Evolutionary conservation across 2,797 vertebrate species (phyloP), one percentile per base, ranked within the genome.

Genomic region (Fringilla coelebs): DNA sequence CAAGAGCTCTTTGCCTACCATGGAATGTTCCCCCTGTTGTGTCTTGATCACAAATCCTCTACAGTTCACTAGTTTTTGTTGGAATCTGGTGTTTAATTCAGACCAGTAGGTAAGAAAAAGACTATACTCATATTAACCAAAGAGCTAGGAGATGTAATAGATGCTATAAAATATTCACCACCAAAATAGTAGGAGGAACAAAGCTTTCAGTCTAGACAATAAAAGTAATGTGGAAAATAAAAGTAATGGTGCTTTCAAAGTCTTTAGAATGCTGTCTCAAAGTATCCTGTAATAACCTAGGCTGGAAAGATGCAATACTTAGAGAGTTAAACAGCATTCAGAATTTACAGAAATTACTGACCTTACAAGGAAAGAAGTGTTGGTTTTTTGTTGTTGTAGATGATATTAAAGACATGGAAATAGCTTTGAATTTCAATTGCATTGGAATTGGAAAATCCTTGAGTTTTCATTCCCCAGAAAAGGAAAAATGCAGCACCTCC

Each of bases 401-500:
- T 45, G 21, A 77, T 26, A 71, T n/a, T 52, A 51, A 78, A 85
- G 14, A 41, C 8, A 41, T 19, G 21, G 52, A 76, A 60, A 55
- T 18, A 24, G 6, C 3, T 70, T 58, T 31, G 26, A 46, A 87
- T 63, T 83, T 61, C 66, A 67, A 32, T 11, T 52, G 10, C 10
- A 68, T 17, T 34, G 17, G 16, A 60, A 60, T 19, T 13, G 25
- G 36, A 85, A 85, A 76, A 40, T 68, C 20, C 10, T 78, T 62
- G 16, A 58, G 4, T 68, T 89, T 82, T 81, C 5, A 36, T 58
- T 70, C 13, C 12, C 8, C 7, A 3, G 11, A 63, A 90, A 70
- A 18, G 3, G 14, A 11, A 52, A 78, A 74, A 63, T n/a, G 1
- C 1, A 10, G 5, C 4, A 15, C 14, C 21, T 2, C 0, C 13